These are phyloP conservation scores for Albula goreensis DNA, from an alignment of 2,113 vertebrate species.

Conservation along the genomic window DNA sequence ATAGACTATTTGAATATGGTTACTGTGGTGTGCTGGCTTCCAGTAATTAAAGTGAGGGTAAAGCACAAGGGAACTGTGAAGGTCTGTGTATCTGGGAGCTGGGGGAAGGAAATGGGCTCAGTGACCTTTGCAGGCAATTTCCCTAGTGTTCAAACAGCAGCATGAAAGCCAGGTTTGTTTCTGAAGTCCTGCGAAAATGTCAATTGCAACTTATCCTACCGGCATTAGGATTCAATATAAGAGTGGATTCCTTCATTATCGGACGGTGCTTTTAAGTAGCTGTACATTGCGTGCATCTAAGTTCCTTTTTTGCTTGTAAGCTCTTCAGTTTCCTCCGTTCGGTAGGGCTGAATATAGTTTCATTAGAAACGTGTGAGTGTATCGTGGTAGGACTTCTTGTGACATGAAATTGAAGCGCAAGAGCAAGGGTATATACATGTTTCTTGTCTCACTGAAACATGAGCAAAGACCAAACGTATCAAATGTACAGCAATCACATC, in stretches of 20 bases:
- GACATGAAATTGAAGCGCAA: neutral
- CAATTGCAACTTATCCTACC: slow-evolving; percentile 78
- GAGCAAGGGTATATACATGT: too few species aligned
- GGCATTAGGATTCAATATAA: slow-evolving; percentile 68
- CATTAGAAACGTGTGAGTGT: neutral
- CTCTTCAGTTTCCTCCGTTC: slow-evolving; percentile 45
- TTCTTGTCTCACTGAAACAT: too few species aligned
- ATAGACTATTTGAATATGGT: slow-evolving; percentile 56
- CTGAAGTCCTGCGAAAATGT: slow-evolving; percentile 75
- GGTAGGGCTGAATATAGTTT: too few species aligned
- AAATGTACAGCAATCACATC: too few species aligned
- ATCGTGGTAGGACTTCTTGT: neutral
- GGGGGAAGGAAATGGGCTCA: slow-evolving; percentile 76
- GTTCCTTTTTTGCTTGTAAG: slow-evolving; percentile 35
- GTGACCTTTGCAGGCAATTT: slow-evolving; percentile 77
- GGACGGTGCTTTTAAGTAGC: slow-evolving; percentile 53
- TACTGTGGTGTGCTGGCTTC: slow-evolving; percentile 28
- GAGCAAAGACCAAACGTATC: too few species aligned
- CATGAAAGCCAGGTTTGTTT: slow-evolving; percentile 79
- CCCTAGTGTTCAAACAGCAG: slow-evolving; percentile 76
- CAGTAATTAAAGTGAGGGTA: slow-evolving; percentile 57
- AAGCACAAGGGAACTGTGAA: slow-evolving; percentile 52
- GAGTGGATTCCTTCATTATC: slow-evolving; percentile 65
- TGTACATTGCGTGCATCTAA: slow-evolving; percentile 50
- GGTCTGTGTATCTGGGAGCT: slow-evolving; percentile 63